Percentiles rank a stretch among this genome's conserved stretches.
Conservation (phyloP, 1,140 invertebrate species). For the Tetramorium parvispinum region DNA sequence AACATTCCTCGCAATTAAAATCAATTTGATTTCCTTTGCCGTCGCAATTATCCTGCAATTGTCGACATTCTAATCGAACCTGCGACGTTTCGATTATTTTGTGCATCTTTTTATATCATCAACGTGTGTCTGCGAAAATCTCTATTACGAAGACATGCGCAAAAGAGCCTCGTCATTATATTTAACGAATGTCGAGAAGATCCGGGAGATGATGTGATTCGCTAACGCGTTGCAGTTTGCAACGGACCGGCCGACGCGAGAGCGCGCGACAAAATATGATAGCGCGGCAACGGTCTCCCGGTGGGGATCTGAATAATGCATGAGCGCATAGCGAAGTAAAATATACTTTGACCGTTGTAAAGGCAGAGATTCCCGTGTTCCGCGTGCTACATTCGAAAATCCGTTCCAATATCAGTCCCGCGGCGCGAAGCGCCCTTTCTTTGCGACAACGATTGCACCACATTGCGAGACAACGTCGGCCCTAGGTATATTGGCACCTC, state of each 20-base stretch:
- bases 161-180: slow-evolving; percentile 50
- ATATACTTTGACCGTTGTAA: slow-evolving; percentile 63
- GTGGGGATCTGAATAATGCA: slow-evolving; percentile 48
- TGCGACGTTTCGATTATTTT: slow-evolving; percentile 9
- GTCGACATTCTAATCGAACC: neutral
- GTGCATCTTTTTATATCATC: neutral
- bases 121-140: slow-evolving; percentile 11
- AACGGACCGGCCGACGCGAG: slow-evolving; percentile 25
- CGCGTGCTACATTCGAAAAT: slow-evolving; percentile 58
- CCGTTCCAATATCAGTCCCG: slow-evolving; percentile 68
- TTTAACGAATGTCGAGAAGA: slow-evolving; percentile 50
- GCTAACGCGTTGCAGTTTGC: slow-evolving; percentile 47
- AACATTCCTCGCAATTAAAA: neutral
- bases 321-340: slow-evolving; percentile 60
- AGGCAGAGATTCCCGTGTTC: slow-evolving; percentile 57
- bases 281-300: slow-evolving; percentile 39
- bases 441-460: slow-evolving; percentile 45
- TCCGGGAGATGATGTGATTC: slow-evolving; percentile 38
- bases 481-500: slow-evolving; percentile 28
- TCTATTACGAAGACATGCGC: slow-evolving; percentile 7
- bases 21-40: neutral
- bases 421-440: slow-evolving; percentile 32
- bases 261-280: slow-evolving; percentile 59
- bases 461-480: slow-evolving; percentile 37
- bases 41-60: neutral